Evolutionary conservation across 2,113 vertebrate genomes (phyloP), one percentile per base, ranked within the genome.

Genomic region (Geococcyx californianus): DNA sequence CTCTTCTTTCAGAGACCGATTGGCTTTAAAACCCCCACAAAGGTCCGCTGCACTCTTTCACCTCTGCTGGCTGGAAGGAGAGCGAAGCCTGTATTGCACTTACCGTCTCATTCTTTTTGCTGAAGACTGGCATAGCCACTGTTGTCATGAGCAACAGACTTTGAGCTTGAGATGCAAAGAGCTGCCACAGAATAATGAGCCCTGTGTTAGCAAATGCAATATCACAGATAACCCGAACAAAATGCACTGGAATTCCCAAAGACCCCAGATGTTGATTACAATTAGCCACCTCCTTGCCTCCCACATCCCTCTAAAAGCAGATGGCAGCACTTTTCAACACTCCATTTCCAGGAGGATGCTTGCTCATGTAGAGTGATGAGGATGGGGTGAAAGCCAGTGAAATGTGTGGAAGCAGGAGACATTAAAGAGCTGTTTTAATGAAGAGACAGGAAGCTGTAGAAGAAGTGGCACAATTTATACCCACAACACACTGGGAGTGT

Each of bases 41-140:
- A 64, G 21, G 4, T 28, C 52, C 2, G 0, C 44, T n/a, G 40
- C 23, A 74, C 31, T 16, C 40, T 47, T 59, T 29, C 68, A 52
- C 25, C 19, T 55, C 16, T 52, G 44, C 34, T 33, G 47, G 21
- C 59, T 45, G 31, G 40, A n/a, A 78, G 58, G 47, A 29, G 49
- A n/a, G 24, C 0, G 0, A 38, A 64, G 58, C 67, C 44, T 26
- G 1, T 2, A 0, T 16, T 18, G 34, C 60, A 97, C 98, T 98
- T 95, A 99, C 99, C 8, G 99, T 99, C 96, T 99, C 99, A 3
- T 99, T 98, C 97, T 99, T 99, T 96, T 99, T 99, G 97, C 99
- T 99, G 98, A 99, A 99, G 89, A 99, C 99, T 0, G 99, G 99
- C 99, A 99, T 99, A 93, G 99, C 99, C 79, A 99, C 99, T 0